These are phyloP conservation scores for Orussus abietinus DNA, from an alignment of 1,140 invertebrate species.

Conservation along the genomic window DNA sequence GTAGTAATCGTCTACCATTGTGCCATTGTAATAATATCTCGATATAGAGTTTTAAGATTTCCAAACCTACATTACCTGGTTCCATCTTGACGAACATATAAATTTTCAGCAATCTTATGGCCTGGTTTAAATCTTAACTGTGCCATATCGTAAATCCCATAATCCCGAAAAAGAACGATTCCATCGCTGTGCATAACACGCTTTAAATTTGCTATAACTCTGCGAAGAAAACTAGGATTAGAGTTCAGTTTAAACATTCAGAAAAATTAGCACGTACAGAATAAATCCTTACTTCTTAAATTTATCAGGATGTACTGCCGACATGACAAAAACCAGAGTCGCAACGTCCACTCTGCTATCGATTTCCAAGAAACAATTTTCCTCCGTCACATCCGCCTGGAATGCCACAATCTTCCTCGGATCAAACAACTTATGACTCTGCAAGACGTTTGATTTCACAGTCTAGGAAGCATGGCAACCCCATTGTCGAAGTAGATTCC, in stretches of 20 bases:
- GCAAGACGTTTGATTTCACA: slow-evolving; percentile 19
- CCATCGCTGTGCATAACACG: slow-evolving; percentile 75
- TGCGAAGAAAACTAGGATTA: slow-evolving; percentile 14
- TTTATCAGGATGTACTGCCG: slow-evolving; percentile 75
- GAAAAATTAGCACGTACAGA: neutral
- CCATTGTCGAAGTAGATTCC: slow-evolving; percentile 9
- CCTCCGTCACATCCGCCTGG: slow-evolving; percentile 65
- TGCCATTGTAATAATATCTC: slow-evolving; percentile 9
- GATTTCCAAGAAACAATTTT: slow-evolving; percentile 60
- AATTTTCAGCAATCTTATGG: slow-evolving; percentile 89
- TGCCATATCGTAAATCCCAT: slow-evolving; percentile 97
- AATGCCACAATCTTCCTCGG: slow-evolving; percentile 69
- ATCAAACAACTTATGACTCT: slow-evolving; percentile 58
- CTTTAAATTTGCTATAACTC: slow-evolving; percentile 67
- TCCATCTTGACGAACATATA: slow-evolving; percentile 96
- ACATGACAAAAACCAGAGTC: slow-evolving; percentile 77
- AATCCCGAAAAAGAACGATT: slow-evolving; percentile 88
- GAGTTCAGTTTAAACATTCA: slow-evolving; percentile 5
- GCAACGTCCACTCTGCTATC: slow-evolving; percentile 61
- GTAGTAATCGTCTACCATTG: slow-evolving; percentile 1
- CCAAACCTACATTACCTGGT: slow-evolving; percentile 66
- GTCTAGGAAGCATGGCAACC: too few relatives aligned
- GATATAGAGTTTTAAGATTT: slow-evolving; percentile 2
- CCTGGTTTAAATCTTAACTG: slow-evolving; percentile 91
- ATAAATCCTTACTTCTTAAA: slow-evolving; percentile 56